phyloP scores from a whole-genome alignment of 1,140 invertebrate genomes.

The Hyposmocoma kahamanoa region DNA sequence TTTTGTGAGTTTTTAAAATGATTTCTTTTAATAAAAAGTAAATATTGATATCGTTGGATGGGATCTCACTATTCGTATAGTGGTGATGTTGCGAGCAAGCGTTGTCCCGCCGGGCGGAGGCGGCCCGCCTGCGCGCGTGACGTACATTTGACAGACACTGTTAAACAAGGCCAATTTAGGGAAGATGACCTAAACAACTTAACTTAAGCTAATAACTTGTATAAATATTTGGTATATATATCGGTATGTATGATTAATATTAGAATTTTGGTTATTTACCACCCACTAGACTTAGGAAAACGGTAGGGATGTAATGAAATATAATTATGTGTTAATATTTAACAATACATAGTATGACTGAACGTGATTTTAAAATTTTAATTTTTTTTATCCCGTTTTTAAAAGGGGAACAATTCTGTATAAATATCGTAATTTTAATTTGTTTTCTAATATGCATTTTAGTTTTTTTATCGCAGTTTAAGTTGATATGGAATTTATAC shows the following conservation, averaged over 20 bases:
- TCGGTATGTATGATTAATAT: conserved; percentile 72
- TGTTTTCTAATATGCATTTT: conserved; percentile 66
- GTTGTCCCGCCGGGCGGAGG: conserved; percentile 2
- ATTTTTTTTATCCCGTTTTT: conserved; percentile 52
- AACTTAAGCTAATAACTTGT: conserved; percentile 73
- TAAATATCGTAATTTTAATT: conserved; percentile 69
- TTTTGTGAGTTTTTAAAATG: conserved; percentile 47
- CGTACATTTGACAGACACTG: conserved; percentile 57
- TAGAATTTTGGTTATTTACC: conserved; percentile 71
- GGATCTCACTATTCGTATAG: conserved; percentile 28
- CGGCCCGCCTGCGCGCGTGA: conserved; percentile 16
- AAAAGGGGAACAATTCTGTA: conserved; percentile 63
- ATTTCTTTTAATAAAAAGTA: conserved; percentile 64
- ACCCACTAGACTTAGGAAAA: conserved; percentile 69
- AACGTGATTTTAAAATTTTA: conserved; percentile 66
- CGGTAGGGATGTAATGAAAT: conserved; percentile 65
- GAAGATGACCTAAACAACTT: conserved; percentile 65
- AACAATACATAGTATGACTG: conserved; percentile 68
- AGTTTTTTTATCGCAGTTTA: conserved; percentile 66
- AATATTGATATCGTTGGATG: conserved; percentile 28
- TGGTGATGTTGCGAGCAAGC: conserved; percentile 9
- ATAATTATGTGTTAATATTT: conserved; percentile 71
- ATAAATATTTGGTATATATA: conserved; percentile 72
- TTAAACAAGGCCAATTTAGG: conserved; percentile 64
- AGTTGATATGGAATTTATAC: conserved; percentile 56